phyloP scores from a whole-genome alignment of 2,113 vertebrate species.

The Oncorhynchus gorbuscha region DNA sequence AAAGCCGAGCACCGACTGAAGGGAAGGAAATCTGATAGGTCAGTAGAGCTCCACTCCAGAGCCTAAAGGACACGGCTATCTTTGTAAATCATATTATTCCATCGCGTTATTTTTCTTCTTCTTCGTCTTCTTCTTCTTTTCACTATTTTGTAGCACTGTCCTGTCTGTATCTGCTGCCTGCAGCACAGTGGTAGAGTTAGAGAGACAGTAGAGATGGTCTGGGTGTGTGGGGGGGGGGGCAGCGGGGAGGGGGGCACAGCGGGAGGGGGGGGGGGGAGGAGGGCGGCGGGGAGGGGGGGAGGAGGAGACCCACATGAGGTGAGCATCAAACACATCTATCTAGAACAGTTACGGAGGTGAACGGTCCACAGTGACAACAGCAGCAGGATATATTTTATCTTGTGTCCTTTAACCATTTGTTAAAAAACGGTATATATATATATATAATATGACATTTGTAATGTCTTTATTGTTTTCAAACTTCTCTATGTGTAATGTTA shows the following conservation, averaged over 20 bases:
- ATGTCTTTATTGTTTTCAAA: no score
- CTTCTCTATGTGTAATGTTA: no score
- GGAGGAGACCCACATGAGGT: slow-evolving; percentile 37
- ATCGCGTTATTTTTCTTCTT: slow-evolving; percentile 3
- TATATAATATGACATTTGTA: no score
- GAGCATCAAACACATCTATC: slow-evolving; percentile 41
- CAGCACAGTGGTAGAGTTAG: slow-evolving; percentile 22
- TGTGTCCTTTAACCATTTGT: no score
- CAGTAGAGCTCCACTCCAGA: slow-evolving; percentile 43
- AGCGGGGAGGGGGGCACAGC: not conserved
- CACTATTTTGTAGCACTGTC: slow-evolving; percentile 17
- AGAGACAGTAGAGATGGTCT: slow-evolving; percentile 30
- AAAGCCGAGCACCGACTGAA: slow-evolving; percentile 48
- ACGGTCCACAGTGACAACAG: not conserved
- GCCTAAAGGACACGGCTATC: slow-evolving; percentile 49
- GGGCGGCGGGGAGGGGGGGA: no score
- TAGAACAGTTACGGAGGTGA: not conserved
- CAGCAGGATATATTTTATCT: not conserved
- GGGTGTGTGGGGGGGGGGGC: not conserved
- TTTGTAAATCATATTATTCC: slow-evolving; percentile 45
- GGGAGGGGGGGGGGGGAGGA: no score
- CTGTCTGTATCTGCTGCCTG: slow-evolving; percentile 18
- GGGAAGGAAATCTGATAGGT: slow-evolving; percentile 50
- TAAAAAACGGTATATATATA: no score
- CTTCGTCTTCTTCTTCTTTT: not conserved